Evolutionary conservation across 2,888 invertebrate species (phyloP).

Genomic region (Diogma glabrata): DNA sequence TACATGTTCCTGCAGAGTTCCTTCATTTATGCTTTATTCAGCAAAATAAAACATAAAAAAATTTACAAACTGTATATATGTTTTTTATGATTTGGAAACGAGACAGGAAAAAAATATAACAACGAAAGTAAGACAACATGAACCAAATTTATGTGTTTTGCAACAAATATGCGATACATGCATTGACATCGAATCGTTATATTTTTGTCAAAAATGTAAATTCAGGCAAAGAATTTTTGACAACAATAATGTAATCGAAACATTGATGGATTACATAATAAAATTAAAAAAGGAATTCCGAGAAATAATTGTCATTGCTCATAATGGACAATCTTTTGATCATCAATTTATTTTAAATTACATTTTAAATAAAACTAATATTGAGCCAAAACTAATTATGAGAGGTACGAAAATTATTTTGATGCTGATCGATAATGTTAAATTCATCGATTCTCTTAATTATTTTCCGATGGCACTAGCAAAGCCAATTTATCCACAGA

Average conservation of each 20-base stretch:
- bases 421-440: conserved; percentile 11
- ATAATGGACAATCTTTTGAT: not conserved
- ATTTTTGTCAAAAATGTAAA: not conserved
- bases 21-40: no score
- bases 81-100: not conserved
- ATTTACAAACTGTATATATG: no score
- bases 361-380: not conserved
- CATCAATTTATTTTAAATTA: not conserved
- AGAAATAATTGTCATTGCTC: not conserved
- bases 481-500: conserved; percentile 16
- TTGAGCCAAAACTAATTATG: not conserved
- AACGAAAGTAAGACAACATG: no score
- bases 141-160: conserved; percentile 12
- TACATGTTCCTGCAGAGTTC: no score
- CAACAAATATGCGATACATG: conserved; percentile 7
- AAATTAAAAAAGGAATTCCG: not conserved
- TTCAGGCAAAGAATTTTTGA: not conserved
- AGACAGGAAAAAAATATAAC: not conserved
- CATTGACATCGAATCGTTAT: conserved; percentile 2
- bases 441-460: conserved; percentile 22
- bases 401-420: not conserved
- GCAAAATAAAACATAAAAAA: no score
- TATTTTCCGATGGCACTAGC: conserved; percentile 24
- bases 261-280: not conserved
- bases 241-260: not conserved